phyloP scores from a whole-genome alignment of 1,140 invertebrate species.

The Phenacoccus solenopsis region DNA sequence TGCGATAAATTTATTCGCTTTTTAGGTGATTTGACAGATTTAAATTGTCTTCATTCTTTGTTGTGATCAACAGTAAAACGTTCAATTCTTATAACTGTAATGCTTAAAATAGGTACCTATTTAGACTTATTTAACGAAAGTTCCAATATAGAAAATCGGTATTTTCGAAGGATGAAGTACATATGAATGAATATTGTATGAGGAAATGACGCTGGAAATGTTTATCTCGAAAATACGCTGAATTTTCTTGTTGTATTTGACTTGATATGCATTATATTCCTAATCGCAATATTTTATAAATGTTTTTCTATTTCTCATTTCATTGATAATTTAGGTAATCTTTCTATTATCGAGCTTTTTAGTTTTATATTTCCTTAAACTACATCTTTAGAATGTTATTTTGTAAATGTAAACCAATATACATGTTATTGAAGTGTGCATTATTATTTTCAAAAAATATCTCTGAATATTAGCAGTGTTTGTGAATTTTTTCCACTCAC shows the following conservation, averaged over 20 bases:
- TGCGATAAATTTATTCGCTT: not conserved
- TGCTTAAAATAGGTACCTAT: no score
- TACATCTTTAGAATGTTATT: not conserved
- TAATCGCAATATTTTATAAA: not conserved
- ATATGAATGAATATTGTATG: no score
- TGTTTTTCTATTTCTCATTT: not conserved
- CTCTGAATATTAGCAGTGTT: no score
- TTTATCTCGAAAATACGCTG: no score
- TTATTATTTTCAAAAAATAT: not conserved
- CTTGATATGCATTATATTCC: not conserved
- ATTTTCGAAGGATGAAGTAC: not conserved
- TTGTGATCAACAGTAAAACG: not conserved
- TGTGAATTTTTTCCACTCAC: no score
- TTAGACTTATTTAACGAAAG: no score
- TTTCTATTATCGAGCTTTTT: conserved; percentile 17
- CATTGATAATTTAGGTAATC: not conserved
- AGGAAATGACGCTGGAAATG: no score
- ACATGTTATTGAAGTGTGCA: not conserved
- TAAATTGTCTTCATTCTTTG: not conserved
- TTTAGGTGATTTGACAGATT: not conserved
- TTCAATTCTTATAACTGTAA: no score
- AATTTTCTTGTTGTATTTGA: not conserved
- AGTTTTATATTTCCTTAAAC: conserved; percentile 6
- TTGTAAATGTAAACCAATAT: not conserved
- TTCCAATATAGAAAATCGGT: no score